Evolutionary conservation across 2,797 vertebrate species (phyloP), one percentile per base, ranked within the genome.

Genomic region (Propithecus perrieri): DNA sequence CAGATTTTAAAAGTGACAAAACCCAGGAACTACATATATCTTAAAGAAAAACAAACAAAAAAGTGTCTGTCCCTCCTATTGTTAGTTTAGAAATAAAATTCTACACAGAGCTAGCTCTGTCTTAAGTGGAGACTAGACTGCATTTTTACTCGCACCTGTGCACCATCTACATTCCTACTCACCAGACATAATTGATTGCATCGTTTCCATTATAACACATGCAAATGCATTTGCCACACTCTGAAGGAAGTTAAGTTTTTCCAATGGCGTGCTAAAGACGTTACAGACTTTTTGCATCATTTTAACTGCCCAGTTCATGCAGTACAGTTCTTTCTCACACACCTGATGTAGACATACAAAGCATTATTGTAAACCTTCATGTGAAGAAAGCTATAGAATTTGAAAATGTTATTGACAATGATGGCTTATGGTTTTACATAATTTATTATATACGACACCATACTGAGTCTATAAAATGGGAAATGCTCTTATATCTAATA

Each of bases 281-380:
- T 98, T 98, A 97, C 98, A 99, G 97, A 99, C 98, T 94, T 99
- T 99, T 92, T 99, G 99, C 97, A 99, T 99, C 98, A 99, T 99
- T 97, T 98, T 99, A 80, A 99, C 99, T 0, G 98, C 98, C 99
- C 99, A 99, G 93, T 98, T 98, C 99, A 99, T 99, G 98, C 99
- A 99, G 97, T 99, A 99, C 33, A 99, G 97, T 7, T 99, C 99
- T 98, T 99, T 99, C 98, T 99, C 99, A 26, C 99, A 99, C 87
- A 99, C 99, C 99, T 99, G 96, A 0, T 93, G 85, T 78, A 92
- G 0, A 38, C 4, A 67, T 55, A 96, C 0, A 75, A 88, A 94
- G 12, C 7, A 85, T 59, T 15, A 3, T 3, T 18, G 38, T 87
- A 97, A 63, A 57, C 22, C 48, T 84, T 4, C 9, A 2, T 5